Conservation (phyloP, 2,888 invertebrate species). For the Palloptera scutellata region DNA sequence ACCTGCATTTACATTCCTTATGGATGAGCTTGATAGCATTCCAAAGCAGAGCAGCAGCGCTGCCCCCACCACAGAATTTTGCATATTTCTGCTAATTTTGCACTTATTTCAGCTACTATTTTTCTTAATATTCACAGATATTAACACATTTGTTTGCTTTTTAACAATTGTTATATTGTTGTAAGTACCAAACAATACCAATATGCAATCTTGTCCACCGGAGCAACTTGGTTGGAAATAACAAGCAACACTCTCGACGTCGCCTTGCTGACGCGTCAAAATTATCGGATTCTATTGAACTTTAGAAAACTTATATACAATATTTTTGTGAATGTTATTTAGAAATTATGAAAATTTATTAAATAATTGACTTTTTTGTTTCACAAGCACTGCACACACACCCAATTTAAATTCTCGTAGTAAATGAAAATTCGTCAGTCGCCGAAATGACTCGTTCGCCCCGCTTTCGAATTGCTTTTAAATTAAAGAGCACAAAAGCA, state of each 20-base stretch:
- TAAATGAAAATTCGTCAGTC: slow-evolving; percentile 6
- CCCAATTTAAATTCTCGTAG: slow-evolving; percentile 8
- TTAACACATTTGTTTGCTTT: too few species aligned
- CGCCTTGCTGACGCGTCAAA: too few species aligned
- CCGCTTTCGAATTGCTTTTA: slow-evolving; percentile 27
- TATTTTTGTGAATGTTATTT: background rate
- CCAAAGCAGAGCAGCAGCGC: slow-evolving; percentile 29
- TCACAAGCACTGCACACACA: slow-evolving; percentile 6
- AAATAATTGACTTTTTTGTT: background rate
- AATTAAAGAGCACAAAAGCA: background rate
- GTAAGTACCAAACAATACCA: too few species aligned
- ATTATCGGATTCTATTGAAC: background rate
- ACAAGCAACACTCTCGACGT: too few species aligned
- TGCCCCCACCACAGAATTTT: slow-evolving; percentile 11
- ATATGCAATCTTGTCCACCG: too few species aligned
- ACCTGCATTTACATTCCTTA: slow-evolving; percentile 29
- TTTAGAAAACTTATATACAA: background rate
- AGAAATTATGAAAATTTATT: background rate
- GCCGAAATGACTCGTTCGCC: background rate
- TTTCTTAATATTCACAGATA: too few species aligned
- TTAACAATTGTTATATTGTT: too few species aligned
- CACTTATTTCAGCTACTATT: too few species aligned
- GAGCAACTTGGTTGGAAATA: too few species aligned
- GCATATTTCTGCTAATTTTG: slow-evolving; percentile 22
- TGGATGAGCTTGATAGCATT: slow-evolving; percentile 20